A percentile compares a stretch with the other conserved stretches of the same genome.
These are phyloP conservation scores for Lutjanus campechanus DNA, from an alignment of 2,797 vertebrate genomes.

Conservation along the genomic window DNA sequence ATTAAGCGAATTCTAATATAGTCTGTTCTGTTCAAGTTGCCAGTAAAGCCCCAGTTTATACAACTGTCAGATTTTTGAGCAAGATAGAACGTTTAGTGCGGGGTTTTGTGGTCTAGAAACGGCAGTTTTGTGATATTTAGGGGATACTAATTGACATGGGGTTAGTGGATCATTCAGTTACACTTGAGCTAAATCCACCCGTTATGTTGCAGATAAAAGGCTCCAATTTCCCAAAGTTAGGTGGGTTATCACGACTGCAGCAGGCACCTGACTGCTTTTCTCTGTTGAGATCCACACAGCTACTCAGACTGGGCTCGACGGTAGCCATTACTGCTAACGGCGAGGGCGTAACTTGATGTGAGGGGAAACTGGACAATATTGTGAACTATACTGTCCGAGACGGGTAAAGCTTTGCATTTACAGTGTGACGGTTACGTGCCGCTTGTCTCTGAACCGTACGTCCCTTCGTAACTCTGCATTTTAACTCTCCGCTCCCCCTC, in stretches of 20 bases:
- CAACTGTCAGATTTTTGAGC: neutral
- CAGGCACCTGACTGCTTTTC: constrained; percentile 32
- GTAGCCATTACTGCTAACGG: constrained; percentile 76
- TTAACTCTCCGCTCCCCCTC: constrained; percentile 84
- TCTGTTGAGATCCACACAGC: constrained; percentile 23
- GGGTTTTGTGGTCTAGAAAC: neutral
- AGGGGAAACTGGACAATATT: constrained; percentile 6
- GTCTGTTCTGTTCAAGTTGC: no score
- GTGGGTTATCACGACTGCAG: constrained; percentile 1
- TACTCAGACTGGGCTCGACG: constrained; percentile 33
- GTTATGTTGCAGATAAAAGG: neutral
- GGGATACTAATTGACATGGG: neutral
- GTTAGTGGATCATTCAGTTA: neutral
- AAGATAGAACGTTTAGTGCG: neutral
- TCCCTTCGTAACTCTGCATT: constrained; percentile 83
- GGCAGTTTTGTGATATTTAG: neutral
- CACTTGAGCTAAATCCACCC: neutral
- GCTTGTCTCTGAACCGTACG: constrained; percentile 81
- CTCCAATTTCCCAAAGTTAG: neutral
- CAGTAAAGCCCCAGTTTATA: neutral
- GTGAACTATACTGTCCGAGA: constrained; percentile 27
- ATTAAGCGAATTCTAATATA: no score
- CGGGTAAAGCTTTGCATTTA: constrained; percentile 63
- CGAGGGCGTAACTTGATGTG: constrained; percentile 63
- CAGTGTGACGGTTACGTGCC: constrained; percentile 80